These are phyloP conservation scores for Plecturocebus donacophilus DNA, from an alignment of 2,113 vertebrate species.

Conservation along the genomic window DNA sequence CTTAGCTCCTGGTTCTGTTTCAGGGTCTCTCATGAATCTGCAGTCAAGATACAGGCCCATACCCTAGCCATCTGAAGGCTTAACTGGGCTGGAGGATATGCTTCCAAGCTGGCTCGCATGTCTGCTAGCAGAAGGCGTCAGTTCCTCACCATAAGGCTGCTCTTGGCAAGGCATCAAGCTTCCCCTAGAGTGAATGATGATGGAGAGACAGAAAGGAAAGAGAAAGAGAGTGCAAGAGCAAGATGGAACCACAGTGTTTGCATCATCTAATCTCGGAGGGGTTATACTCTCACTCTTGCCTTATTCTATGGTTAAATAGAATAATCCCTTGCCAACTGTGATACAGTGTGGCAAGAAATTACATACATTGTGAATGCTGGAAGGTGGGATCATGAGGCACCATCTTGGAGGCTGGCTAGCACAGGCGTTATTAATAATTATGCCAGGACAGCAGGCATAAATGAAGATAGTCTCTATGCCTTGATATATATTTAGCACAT, in stretches of 20 bases:
- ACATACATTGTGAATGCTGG: background rate
- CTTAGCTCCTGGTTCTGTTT: background rate
- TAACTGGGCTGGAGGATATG: background rate
- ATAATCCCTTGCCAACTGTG: background rate
- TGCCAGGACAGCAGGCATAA: background rate
- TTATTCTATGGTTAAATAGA: background rate
- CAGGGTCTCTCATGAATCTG: background rate
- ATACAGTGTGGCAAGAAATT: background rate
- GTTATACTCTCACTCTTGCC: background rate
- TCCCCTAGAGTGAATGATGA: background rate
- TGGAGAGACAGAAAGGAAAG: background rate
- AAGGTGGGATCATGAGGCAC: background rate
- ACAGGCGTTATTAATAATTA: background rate
- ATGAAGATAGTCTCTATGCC: background rate
- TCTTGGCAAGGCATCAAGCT: background rate
- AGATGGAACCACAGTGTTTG: background rate
- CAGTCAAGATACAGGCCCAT: background rate
- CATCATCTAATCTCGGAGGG: background rate
- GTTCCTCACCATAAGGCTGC: background rate
- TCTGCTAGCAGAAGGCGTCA: background rate
- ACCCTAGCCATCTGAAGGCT: background rate
- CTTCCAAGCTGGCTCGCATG: background rate
- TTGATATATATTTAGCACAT: slow-evolving; percentile 2
- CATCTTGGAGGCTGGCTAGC: background rate
- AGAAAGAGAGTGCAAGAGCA: background rate